Conservation (phyloP, 2,888 invertebrate species). For the Trichogramma dendrolimi region DNA sequence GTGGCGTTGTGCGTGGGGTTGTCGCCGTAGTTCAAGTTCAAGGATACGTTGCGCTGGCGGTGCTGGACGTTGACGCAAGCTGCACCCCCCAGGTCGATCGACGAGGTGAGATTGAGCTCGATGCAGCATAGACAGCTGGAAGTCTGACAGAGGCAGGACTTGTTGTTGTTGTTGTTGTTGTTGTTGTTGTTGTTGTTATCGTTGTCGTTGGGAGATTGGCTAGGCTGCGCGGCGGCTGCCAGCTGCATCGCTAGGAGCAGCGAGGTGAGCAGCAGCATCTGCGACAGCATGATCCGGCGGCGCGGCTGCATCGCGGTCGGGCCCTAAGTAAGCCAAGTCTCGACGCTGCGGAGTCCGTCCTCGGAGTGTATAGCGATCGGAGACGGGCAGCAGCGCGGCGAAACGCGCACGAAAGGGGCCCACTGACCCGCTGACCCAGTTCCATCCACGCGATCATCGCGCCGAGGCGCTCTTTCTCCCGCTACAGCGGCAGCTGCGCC, state of each 20-base stretch:
- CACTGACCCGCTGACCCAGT: constrained; percentile 25
- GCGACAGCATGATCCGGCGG: constrained; percentile 13
- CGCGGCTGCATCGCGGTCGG: constrained; percentile 10
- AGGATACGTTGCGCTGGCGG: constrained; percentile 43
- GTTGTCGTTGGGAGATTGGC: constrained; percentile 28
- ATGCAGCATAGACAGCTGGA: constrained; percentile 66
- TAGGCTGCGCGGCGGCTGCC: constrained; percentile 25
- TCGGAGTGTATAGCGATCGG: constrained; percentile 20
- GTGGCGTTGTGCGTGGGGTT: constrained; percentile 49
- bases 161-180: too few species aligned
- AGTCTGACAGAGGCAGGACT: constrained; percentile 43
- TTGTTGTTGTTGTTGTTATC: too few species aligned
- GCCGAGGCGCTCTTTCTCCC: too few species aligned
- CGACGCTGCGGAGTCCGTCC: constrained; percentile 23
- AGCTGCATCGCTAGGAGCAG: constrained; percentile 43
- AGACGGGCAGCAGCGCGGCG: constrained; percentile 3
- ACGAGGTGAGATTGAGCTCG: constrained; percentile 65
- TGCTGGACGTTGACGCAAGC: constrained; percentile 55
- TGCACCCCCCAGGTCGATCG: constrained; percentile 68
- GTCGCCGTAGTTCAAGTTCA: constrained; percentile 46
- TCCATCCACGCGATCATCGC: constrained; percentile 1
- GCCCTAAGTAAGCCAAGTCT: constrained; percentile 15
- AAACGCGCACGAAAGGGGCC: constrained; percentile 15
- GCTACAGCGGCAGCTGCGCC: too few species aligned
- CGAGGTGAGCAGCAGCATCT: constrained; percentile 2